Base-by-base conservation (phyloP, 2,797 vertebrate genomes). In the Botia almorhae region DNA sequence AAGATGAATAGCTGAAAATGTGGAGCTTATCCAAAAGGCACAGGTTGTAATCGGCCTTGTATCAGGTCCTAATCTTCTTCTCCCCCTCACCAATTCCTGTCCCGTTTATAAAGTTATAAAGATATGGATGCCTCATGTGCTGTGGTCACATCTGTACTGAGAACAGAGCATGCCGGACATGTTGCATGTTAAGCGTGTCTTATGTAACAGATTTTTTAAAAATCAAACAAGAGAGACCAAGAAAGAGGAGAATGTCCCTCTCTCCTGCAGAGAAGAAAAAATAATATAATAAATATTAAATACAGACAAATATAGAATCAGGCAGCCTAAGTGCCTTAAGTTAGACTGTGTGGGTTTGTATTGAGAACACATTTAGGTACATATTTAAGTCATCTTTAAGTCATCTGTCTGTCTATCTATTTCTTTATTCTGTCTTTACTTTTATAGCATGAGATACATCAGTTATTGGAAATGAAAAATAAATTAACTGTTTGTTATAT, bases 291-390 rank as follows among this genome's bases (percentile, higher is more conserved):
- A 76, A 43, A 77, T 67, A 77, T 46, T 29, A 50, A 36, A 43
- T 23, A 1, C 8, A 46, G 36, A 68, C 29, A 76, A 56, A 77
- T 76, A 68, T 46, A 48, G 48, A 21, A 56, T 23, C 19, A 69
- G 21, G 50, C 63, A 76, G 50, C 33, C 43, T 56, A 68, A 68
- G 63, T 46, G 51, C 5, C 16, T 26, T 19, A 14, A n/a, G 16
- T 68, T 16, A 64, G 13, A 43, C 21, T 76, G 16, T 76, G 64
- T 69, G 51, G 51, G 36, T 56, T 65, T 76, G 48, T 53, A 68
- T 67, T 7, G 63, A 64, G 46, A 75, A 75, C 12, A 51, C 7
- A 36, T 11, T 5, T 11, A 19, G 50, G 39, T 21, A 21, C 55
- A 10, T 13, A 13, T 64, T 5, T 63, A 33, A 64, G 23, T n/a